Evolutionary conservation across 1,140 invertebrate genomes (phyloP).

Genomic region (Ladona fulva): DNA sequence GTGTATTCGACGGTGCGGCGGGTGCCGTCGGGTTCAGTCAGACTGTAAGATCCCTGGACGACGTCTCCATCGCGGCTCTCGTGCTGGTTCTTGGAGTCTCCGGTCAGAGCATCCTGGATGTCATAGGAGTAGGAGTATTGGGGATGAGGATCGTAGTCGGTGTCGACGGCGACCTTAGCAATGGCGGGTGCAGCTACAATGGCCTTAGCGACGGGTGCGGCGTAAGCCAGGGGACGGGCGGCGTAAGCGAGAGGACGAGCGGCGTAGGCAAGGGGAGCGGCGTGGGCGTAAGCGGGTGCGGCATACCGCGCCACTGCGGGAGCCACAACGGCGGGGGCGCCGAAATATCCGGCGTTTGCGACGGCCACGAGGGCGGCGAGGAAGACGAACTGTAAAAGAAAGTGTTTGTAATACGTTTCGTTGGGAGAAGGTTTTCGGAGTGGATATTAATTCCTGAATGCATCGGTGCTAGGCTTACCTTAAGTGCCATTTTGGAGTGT

Average conservation of each 20-base stretch:
- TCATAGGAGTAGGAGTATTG: constrained; percentile 48
- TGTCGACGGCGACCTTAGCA: constrained; percentile 15
- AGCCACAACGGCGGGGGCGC: constrained; percentile 16
- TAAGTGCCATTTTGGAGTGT: constrained; percentile 2
- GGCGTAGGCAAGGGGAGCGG: constrained; percentile 13
- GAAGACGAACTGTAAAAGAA: constrained; percentile 20
- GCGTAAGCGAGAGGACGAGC: constrained; percentile 16
- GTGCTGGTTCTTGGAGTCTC: constrained; percentile 25
- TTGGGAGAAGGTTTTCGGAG: background rate
- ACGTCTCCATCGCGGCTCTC: constrained; percentile 20
- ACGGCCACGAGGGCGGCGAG: constrained; percentile 21
- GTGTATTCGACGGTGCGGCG: constrained; percentile 28
- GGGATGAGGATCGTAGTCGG: background rate
- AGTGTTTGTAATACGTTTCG: background rate
- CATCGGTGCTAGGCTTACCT: background rate
- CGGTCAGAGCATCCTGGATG: constrained; percentile 51
- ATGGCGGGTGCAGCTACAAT: background rate
- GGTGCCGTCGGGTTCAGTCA: constrained; percentile 18
- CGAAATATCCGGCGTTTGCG: constrained; percentile 20
- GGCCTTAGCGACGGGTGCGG: constrained; percentile 19
- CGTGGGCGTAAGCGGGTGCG: background rate
- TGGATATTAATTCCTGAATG: background rate
- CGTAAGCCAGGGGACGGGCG: constrained; percentile 15
- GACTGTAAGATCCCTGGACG: constrained; percentile 28
- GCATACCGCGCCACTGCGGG: background rate